Evolutionary conservation across 1,140 invertebrate species (phyloP), one percentile per base, ranked within the genome.

Genomic region (Laupala kohalensis): DNA sequence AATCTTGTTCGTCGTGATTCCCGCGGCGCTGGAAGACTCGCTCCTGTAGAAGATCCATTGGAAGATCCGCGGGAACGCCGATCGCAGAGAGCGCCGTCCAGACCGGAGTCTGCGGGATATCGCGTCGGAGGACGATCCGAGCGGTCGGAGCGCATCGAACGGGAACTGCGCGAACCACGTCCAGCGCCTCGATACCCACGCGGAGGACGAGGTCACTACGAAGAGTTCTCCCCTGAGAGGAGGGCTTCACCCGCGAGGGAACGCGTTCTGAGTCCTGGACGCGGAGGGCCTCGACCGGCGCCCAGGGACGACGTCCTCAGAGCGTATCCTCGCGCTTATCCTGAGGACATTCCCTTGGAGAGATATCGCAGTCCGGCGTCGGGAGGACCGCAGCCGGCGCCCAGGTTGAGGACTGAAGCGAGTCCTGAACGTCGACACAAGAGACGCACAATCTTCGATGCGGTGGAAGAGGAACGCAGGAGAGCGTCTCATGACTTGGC

Each of bases 401-500:
- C 71, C 0, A 67, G 71, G 53, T 68, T 67, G 27, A 70, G 66
- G n/a, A 37, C 25, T 26, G 65, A 69, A n/a, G 67, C 70, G 9
- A 53, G 37, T 53, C 37, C 37, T 19, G 37, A 53, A 19, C 37
- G 37, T 19, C 37, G 37, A 53, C 19, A 72, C 3, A 81, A 81
- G 72, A 72, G 79, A 37, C 73, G 79, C 29, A 80, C 80, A 9
- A 79, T 81, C 78, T 80, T 80, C 65, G 79, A 79, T 71, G 73
- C 80, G 29, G 76, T 80, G 25, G 80, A 81, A 75, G 80, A 81
- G 53, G 81, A 81, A 70, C 79, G 80, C 72, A 77, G 77, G 72
- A 76, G 77, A 67, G 80, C 77, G 71, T 82, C 80, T 1, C 78
- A 78, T 69, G 79, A 81, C 76, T 79, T 84, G 29, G 82, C 80